Base-by-base conservation (phyloP, 2,888 invertebrate genomes). In the Melikaiella ostensackeni region DNA sequence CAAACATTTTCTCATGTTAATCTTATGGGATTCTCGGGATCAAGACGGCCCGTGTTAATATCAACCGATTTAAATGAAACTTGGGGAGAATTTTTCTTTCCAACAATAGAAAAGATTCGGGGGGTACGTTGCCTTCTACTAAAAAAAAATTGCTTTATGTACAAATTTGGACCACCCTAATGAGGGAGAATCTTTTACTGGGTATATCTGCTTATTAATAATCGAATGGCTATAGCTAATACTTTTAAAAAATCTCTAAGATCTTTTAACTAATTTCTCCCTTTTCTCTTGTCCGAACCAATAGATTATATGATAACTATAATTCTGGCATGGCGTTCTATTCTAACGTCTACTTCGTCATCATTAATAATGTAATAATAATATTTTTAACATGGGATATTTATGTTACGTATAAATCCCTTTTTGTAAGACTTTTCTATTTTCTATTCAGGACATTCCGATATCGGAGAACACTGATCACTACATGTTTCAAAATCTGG, bases 401-500 rank as follows among this genome's bases (percentile, higher is more conserved):
- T 13, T 50, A 38, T 11, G 5, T n/a, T 5, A 38, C 62, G 38
- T 4, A 30, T 6, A 13, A 64, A 57, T 42, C 42, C 16, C 35
- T 13, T 61, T 9, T 24, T 61, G 30, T 42, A 61, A 62, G 11
- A 66, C 24, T 57, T 16, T 13, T 66, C 30, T 16, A 55, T 70
- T 42, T 77, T 46, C n/a, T 55, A 79, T 82, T 86, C 89, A 96
- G 96, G 96, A 96, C 87, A 95, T 96, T 91, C 94, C 95, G 81
- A 95, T 95, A 5, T 93, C 94, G 24, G 94, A 95, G 89, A 95
- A 95, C 84, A 88, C 88, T 30, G 87, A 88, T 82, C 95, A 95
- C 91, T 96, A 96, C 91, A 95, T 96, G 94, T 95, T 96, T 85
- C 95, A 95, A 92, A 95, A 96, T 88, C 92, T 97, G 81, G 92